Base-by-base conservation (phyloP, 2,888 invertebrate genomes). In the Drosophila peninsularis region DNA sequence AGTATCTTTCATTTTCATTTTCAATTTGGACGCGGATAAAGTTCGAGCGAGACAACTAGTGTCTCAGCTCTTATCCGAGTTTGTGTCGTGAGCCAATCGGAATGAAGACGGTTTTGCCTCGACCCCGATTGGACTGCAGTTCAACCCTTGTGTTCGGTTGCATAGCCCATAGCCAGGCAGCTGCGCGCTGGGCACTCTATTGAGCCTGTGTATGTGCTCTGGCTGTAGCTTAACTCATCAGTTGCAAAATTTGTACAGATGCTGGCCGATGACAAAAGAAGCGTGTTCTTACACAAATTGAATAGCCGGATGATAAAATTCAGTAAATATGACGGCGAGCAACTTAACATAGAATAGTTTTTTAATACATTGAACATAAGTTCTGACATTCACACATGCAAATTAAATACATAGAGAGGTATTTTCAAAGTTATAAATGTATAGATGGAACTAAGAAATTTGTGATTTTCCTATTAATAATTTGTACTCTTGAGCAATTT, bases 41-140 rank as follows among this genome's bases (percentile, higher is more conserved):
- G 83, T 65, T 17, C 49, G 88, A 88, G 81, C 52, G 83, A 58
- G 86, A 88, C 84, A 63, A 80, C 77, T 52, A 66, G 69, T 42
- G 60, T 39, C n/a, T 10, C 42, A 27, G 24, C 61, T 53, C 41
- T 71, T 78, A 84, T 86, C 88, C 87, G 82, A 62, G 61, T 70
- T 45, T 27, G 34, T 27, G 62, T 17, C 32, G 37, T n/a, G 6
- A 56, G 32, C 84, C 82, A 83, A 88, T 86, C 55, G 57, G 30
- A 73, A 30, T n/a, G 21, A 45, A 66, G 68, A 53, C 30, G 42
- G 39, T 17, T 49, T 63, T 27, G 62, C 53, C 32, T 13, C 37
- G 39, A 30, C 47, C 39, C 7, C 42, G 67, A 68, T 80, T 78
- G 80, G 77, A 30, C 41, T 45, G 32, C n/a, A 21, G 32, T 36